phyloP scores from a whole-genome alignment of 2,113 vertebrate genomes.

The Mugil cephalus region DNA sequence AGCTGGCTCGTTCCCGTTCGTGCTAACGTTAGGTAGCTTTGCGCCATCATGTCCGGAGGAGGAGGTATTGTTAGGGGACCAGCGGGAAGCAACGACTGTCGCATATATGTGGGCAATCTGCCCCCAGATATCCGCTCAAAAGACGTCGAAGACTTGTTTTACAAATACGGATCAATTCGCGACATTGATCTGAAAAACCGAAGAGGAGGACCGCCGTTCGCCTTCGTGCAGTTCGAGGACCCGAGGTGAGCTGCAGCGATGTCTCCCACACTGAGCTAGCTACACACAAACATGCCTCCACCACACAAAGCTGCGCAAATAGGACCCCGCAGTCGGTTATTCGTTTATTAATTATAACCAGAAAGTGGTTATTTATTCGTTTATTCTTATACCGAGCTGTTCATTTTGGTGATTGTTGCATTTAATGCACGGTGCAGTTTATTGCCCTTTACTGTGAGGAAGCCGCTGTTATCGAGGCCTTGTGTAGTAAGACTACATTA shows the following conservation, averaged over 20 bases:
- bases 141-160: slow-evolving; percentile 92
- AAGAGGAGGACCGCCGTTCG: slow-evolving; percentile 91
- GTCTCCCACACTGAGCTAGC: neutral
- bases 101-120: slow-evolving; percentile 91
- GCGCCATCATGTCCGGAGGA: slow-evolving; percentile 88
- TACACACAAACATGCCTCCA: neutral
- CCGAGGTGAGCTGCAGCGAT: slow-evolving; percentile 81
- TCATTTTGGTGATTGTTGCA: no score
- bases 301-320: no score
- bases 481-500: no score
- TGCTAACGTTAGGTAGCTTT: slow-evolving; percentile 20
- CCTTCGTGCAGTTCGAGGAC: slow-evolving; percentile 87
- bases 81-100: slow-evolving; percentile 96
- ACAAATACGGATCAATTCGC: slow-evolving; percentile 91
- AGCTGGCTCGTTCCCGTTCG: slow-evolving; percentile 31
- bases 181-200: slow-evolving; percentile 93
- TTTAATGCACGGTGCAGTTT: no score
- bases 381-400: no score
- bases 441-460: no score
- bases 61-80: slow-evolving; percentile 93
- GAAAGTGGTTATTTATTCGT: no score
- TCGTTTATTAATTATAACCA: no score
- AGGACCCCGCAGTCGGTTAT: no score
- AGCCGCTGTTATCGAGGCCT: no score
- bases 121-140: slow-evolving; percentile 91